Evolutionary conservation across 2,888 invertebrate species (phyloP), one percentile per base, ranked within the genome.

Genomic region (Uropetala carovei): DNA sequence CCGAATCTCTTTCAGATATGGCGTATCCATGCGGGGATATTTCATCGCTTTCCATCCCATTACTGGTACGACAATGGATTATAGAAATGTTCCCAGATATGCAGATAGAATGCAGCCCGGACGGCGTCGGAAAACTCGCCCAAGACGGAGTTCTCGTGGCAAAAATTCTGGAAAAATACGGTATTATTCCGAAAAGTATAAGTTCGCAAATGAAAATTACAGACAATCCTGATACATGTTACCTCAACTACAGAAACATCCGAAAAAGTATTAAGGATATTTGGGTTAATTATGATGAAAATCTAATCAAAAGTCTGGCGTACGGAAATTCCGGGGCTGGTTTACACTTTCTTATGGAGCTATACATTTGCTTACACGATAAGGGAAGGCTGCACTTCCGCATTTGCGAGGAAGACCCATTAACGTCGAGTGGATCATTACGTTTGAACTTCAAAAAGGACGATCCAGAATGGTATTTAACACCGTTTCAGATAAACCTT

Each of bases 141-240:
- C 96, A 95, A 94, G 96, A 97, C 94, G 97, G 97, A 0, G 94
- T 95, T 89, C 94, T 97, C 0, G 94, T 97, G 92, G 96, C 96
- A 0, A 94, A 95, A 93, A 95, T 97, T 16, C 95, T 97, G 27
- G 94, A 95, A 92, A 96, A 95, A 93, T 97, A 97, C 94, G 95
- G 96, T 89, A 95, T 97, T 8, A 16, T 60, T 59, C 30, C 60
- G 3, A 30, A 43, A 60, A 27, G 30, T 30, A 14, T 30, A 27
- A 16, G 30, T 27, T 18, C 60, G 11, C 30, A 59, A 60, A 16
- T 30, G 7, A 60, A 60, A 14, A 86, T 2, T 4, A 27, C 30
- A 10, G 7, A 0, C 0, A 0, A 22, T 13, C 18, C 3, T 22
- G 59, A 30, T 27, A 30, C 9, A 14, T 59, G 30, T 4, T 16